Base-by-base conservation (phyloP, 1,140 invertebrate genomes). In the Pissodes strobi region DNA sequence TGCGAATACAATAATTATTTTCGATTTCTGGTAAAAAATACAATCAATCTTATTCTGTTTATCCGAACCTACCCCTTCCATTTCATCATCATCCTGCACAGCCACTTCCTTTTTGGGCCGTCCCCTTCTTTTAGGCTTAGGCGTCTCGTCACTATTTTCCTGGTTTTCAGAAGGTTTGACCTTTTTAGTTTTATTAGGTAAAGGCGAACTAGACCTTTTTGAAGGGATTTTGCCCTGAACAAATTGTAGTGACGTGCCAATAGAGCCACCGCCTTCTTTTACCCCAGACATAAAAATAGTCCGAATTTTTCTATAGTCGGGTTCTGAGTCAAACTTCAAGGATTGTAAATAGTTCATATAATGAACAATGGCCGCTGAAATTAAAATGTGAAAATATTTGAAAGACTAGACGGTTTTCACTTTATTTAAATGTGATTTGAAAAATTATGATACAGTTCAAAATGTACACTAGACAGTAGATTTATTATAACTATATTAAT, bases 241-340 rank as follows among this genome's bases (percentile, higher is more conserved):
- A 45, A 64, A 59, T 21, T 68, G 46, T 18, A 64, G 58, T 39
- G 34, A 37, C 48, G 65, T 66, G 25, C 41, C 37, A 9, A 57
- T 27, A 12, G 55, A 49, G 62, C 66, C 71, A 58, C 69, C 72
- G n/a, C 43, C 48, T 23, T 76, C 73, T 73, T 85, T 81, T n/a
- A 87, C 69, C 5, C 85, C 88, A 43, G 79, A 77, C 30, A 79
- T 74, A 52, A 93, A 87, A 10, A 91, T 78, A 39, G 82, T 80
- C 43, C 84, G 81, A 63, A 88, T 87, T 66, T 85, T 84, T n/a
- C 85, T 79, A 75, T 93, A 94, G 71, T 93, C 85, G 0, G 92
- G 90, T 39, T 79, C 79, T 41, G 89, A 85, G 67, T 90, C 85
- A 75, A 90, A 89, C 43, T 85, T 80, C 70, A 95, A 66, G 38